A percentile compares a stretch with the other conserved stretches of the same genome.
Conservation (phyloP, 2,888 invertebrate genomes). For the Leptarthrus brevirostris region DNA sequence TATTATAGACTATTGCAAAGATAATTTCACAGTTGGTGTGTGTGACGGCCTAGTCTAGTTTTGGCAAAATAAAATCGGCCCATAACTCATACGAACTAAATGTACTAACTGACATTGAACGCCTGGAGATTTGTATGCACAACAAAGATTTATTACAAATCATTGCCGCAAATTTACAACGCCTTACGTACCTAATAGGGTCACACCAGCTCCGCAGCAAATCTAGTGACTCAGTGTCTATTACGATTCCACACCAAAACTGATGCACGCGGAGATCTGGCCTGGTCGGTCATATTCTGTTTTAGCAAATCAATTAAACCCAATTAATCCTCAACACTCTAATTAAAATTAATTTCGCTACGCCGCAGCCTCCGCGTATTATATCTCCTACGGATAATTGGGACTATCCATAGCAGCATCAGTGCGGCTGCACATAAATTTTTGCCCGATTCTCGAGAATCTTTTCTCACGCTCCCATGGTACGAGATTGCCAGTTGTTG, state of each 20-base stretch:
- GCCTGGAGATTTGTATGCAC: constrained; percentile 24
- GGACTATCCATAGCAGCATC: constrained; percentile 16
- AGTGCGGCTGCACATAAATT: constrained; percentile 37
- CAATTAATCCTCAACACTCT: constrained; percentile 68
- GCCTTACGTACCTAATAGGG: constrained; percentile 27
- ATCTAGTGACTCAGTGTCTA: constrained; percentile 39
- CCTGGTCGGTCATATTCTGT: constrained; percentile 60
- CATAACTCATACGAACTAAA: no score
- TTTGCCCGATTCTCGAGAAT: constrained; percentile 38
- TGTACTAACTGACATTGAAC: no score
- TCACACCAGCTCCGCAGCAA: constrained; percentile 5
- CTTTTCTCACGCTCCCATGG: constrained; percentile 48
- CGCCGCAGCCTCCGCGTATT: constrained; percentile 32
- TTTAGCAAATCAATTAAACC: constrained; percentile 69
- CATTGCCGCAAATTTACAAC: constrained; percentile 37
- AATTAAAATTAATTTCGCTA: constrained; percentile 49
- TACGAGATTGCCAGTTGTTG: constrained; percentile 46
- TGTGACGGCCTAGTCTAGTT: no score
- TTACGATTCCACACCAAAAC: constrained; percentile 41
- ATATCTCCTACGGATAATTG: constrained; percentile 30
- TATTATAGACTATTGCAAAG: constrained; percentile 30
- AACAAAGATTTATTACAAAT: constrained; percentile 41
- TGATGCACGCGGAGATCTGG: constrained; percentile 42
- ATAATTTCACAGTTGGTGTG: constrained; percentile 8
- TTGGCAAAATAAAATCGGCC: no score